Evolutionary conservation across 2,888 invertebrate genomes (phyloP), one percentile per base, ranked within the genome.

Genomic region (Limnephilus rhombicus): DNA sequence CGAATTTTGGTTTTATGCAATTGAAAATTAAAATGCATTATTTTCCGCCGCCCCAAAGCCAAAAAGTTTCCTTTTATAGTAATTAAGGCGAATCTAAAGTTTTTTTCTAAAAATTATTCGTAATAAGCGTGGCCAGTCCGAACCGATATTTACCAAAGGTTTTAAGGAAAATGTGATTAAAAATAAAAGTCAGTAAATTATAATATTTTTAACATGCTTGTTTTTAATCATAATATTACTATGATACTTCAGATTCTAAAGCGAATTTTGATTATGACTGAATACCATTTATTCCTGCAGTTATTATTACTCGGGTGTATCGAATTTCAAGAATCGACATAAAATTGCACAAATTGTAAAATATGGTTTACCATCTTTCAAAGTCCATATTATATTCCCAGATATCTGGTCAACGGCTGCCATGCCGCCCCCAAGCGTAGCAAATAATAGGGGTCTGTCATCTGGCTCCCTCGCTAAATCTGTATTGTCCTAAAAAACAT

Each of bases 401-500:
- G 98, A 97, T 94, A 97, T 96, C 94, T 98, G 98, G 94, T 98
- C 98, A 88, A 99, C 97, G n/a, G 99, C 99, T 94, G 98, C 97
- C 94, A 99, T 97, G 93, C 98, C 98, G 94, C 99, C 99, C 95
- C 99, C 99, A 94, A 99, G 96, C 87, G 99, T 99, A 85, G 99
- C 98, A 94, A 99, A 98, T 93, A 99, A 97, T 94, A 99, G 95
- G 85, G 98, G 96, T 94, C 98, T 96, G 94, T 98, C 98, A 95
- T 98, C 97, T 86, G 95, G 94, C 94, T 97, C 97, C 93, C 97
- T 96, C 85, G 97, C 97, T 94, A 98, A 94, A 94, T 97, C 98
- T 9, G 97, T 97, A 94, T 95, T 97, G 94, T 96, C 96, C 96
- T 96, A 95, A 95, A 94, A 94, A 94, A 18, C 24, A 81, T n/a